Conservation (phyloP, 2,888 invertebrate genomes). For the Ptilodon capucinus region DNA sequence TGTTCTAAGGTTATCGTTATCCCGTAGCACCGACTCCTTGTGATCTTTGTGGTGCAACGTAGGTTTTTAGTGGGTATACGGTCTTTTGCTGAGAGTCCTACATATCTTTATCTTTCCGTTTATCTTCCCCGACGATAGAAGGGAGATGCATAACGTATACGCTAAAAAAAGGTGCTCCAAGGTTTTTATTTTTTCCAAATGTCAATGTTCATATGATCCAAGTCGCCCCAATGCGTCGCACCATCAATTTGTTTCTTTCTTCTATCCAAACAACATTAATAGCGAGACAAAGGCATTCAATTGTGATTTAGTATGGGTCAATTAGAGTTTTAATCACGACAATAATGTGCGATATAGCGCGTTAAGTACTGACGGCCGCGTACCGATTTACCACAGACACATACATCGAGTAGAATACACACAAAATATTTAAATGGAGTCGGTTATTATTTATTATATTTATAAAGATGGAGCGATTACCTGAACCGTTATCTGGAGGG, state of each 20-base stretch:
- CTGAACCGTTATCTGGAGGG: too few species aligned
- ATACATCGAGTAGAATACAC: neutral
- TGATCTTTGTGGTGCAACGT: too few species aligned
- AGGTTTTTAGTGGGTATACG: too few species aligned
- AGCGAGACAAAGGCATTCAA: constrained; percentile 63
- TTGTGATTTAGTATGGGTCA: constrained; percentile 80
- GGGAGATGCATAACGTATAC: too few species aligned
- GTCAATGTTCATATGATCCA: neutral
- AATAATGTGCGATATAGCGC: constrained; percentile 73
- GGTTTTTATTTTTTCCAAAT: neutral
- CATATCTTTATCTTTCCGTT: too few species aligned
- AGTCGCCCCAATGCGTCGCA: constrained; percentile 1
- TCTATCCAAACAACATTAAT: constrained; percentile 51
- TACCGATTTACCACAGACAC: constrained; percentile 50
- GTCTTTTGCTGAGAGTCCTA: too few species aligned
- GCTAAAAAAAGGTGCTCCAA: too few species aligned
- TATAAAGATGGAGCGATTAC: too few species aligned
- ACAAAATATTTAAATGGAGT: neutral
- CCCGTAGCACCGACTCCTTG: too few species aligned
- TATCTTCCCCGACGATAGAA: too few species aligned
- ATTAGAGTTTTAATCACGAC: constrained; percentile 81
- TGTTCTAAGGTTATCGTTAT: too few species aligned
- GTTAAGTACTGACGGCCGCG: constrained; percentile 68
- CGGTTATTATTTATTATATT: too few species aligned
- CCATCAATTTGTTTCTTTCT: constrained; percentile 22